phyloP scores from a whole-genome alignment of 2,797 vertebrate genomes.

The Macroramphosus scolopax region DNA sequence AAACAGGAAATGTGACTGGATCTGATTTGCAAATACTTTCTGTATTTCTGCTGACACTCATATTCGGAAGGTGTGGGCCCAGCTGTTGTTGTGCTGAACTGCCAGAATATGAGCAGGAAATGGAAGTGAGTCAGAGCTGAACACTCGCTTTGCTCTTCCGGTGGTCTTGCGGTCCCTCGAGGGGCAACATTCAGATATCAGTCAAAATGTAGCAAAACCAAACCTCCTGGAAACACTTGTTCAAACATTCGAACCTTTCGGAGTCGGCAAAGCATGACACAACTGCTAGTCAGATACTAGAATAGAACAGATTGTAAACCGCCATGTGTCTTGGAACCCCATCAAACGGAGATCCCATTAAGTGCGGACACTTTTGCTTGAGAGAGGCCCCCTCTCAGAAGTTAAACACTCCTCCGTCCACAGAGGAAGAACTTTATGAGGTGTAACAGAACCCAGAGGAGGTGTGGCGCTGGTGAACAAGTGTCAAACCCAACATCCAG shows the following conservation, averaged over 20 bases:
- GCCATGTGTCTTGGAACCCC: constrained; percentile 25
- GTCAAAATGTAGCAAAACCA: background rate
- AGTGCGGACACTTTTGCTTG: constrained; percentile 33
- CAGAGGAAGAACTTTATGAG: constrained; percentile 46
- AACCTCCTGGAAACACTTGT: too few relatives aligned
- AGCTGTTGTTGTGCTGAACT: constrained; percentile 51
- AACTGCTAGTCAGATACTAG: too few relatives aligned
- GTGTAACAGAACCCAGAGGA: constrained; percentile 28
- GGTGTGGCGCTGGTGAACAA: constrained; percentile 25
- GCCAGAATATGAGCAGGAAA: constrained; percentile 49
- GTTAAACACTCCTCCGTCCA: constrained; percentile 41
- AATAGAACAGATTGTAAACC: background rate
- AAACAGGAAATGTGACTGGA: constrained; percentile 3
- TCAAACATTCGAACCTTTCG: too few relatives aligned
- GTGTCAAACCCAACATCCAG: constrained; percentile 17
- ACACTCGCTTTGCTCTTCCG: constrained; percentile 21
- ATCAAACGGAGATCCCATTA: constrained; percentile 28
- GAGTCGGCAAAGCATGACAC: too few relatives aligned
- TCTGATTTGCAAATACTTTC: constrained; percentile 22
- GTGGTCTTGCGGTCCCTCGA: constrained; percentile 5
- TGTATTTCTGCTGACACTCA: constrained; percentile 42
- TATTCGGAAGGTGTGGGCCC: constrained; percentile 19
- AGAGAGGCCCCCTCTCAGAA: constrained; percentile 23
- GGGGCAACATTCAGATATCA: background rate
- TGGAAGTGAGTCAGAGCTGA: constrained; percentile 27